These are phyloP conservation scores for Calonectris borealis DNA, from an alignment of 2,113 vertebrate genomes.

Conservation along the genomic window DNA sequence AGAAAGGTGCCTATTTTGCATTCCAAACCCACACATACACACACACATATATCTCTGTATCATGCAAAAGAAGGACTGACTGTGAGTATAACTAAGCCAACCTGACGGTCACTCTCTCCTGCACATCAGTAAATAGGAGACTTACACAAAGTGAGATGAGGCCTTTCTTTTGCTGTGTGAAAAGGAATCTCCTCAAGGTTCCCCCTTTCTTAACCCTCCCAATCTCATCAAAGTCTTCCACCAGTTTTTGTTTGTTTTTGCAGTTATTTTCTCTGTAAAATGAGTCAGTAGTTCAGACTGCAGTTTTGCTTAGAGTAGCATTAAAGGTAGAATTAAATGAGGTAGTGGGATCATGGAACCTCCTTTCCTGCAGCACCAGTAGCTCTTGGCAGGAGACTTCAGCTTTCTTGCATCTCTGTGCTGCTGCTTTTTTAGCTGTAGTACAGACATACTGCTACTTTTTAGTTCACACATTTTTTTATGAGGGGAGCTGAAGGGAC, in stretches of 20 bases:
- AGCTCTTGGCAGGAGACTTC: background rate
- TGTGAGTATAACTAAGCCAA: background rate
- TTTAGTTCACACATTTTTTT: background rate
- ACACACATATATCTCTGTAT: background rate
- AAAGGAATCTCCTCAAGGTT: background rate
- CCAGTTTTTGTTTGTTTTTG: background rate
- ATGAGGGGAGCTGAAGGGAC: background rate
- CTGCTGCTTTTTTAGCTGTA: background rate
- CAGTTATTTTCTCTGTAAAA: background rate
- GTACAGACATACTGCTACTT: background rate
- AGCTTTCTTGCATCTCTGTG: background rate
- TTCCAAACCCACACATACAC: background rate
- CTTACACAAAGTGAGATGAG: background rate
- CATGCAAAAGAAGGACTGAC: accelerated
- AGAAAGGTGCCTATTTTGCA: background rate
- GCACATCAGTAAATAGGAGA: background rate
- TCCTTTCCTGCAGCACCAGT: background rate
- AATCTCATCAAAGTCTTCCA: background rate
- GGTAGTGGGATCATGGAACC: background rate
- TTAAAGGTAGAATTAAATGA: background rate
- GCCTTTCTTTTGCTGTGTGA: background rate
- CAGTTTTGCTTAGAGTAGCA: background rate
- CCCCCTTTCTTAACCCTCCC: background rate
- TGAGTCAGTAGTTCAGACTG: background rate
- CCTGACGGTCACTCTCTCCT: background rate